Percentiles rank a stretch among this genome's conserved stretches.
Conservation (phyloP, 2,888 invertebrate genomes). For the Calliopum simillimum region DNA sequence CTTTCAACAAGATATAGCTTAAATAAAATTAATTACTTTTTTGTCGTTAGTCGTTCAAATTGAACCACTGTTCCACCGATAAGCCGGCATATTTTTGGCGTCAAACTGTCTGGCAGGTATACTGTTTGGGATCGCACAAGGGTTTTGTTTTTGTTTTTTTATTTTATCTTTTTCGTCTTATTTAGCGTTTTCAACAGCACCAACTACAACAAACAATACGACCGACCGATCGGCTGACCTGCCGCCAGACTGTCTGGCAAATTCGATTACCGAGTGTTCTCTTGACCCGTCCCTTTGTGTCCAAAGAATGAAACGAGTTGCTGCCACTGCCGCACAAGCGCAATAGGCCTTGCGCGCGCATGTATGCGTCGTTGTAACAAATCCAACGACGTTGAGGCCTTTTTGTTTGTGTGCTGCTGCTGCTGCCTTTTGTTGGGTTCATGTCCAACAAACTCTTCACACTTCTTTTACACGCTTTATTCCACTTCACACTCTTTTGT, state of each 20-base stretch:
- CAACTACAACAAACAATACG: background rate
- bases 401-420: background rate
- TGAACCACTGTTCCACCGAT: background rate
- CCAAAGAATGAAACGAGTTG: too few species aligned
- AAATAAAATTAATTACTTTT: too few species aligned
- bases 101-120: constrained; percentile 59
- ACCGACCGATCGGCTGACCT: constrained; percentile 26
- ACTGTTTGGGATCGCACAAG: constrained; percentile 27
- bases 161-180: constrained; percentile 29
- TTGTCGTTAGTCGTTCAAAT: too few species aligned
- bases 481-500: too few species aligned
- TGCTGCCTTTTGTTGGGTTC: too few species aligned
- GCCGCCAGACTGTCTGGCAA: constrained; percentile 31
- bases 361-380: constrained; percentile 5
- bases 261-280: background rate
- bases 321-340: background rate
- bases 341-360: background rate
- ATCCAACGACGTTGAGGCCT: background rate
- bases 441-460: background rate
- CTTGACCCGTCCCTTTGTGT: background rate
- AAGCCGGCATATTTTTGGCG: constrained; percentile 51
- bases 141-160: constrained; percentile 36
- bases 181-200: constrained; percentile 16
- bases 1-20: too few species aligned
- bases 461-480: background rate